Conservation (phyloP, 2,113 vertebrate species). For the Misgurnus mizolepis region DNA sequence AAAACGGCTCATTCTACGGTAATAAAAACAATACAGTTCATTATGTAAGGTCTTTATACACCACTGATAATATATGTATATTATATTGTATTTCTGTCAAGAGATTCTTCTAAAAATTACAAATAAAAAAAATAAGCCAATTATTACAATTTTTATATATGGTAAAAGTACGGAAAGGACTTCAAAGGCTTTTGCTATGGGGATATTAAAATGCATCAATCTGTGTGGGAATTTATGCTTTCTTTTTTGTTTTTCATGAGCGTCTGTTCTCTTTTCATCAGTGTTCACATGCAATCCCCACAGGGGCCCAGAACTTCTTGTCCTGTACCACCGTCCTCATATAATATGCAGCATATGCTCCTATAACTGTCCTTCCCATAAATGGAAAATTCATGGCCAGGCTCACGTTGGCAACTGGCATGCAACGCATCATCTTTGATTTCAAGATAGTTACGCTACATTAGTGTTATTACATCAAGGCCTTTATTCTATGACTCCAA, state of each 20-base stretch:
- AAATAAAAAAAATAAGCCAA: background rate
- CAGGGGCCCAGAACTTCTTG: conserved; percentile 39
- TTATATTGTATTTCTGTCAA: background rate
- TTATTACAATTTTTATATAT: too few relatives aligned
- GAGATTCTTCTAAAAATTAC: too few relatives aligned
- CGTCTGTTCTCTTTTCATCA: conserved; percentile 39
- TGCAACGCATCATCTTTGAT: conserved; percentile 12
- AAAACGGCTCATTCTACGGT: too few relatives aligned
- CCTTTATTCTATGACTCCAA: background rate
- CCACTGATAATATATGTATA: too few relatives aligned
- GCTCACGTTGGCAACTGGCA: conserved; percentile 28
- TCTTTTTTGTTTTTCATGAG: conserved; percentile 44
- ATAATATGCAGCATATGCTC: conserved; percentile 45
- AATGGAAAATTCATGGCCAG: conserved; percentile 27
- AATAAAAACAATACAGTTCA: too few relatives aligned
- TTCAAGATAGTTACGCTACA: conserved; percentile 1
- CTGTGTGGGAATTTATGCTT: conserved; percentile 21
- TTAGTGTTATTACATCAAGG: conserved; percentile 1
- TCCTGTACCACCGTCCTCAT: conserved; percentile 34
- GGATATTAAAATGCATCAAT: conserved; percentile 39
- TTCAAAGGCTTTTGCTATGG: conserved; percentile 8
- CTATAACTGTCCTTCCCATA: background rate
- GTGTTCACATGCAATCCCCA: conserved; percentile 36
- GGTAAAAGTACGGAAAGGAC: background rate
- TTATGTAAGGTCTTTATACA: too few relatives aligned